These are phyloP conservation scores for Equus quagga DNA, from an alignment of 2,113 vertebrate species.

Conservation along the genomic window DNA sequence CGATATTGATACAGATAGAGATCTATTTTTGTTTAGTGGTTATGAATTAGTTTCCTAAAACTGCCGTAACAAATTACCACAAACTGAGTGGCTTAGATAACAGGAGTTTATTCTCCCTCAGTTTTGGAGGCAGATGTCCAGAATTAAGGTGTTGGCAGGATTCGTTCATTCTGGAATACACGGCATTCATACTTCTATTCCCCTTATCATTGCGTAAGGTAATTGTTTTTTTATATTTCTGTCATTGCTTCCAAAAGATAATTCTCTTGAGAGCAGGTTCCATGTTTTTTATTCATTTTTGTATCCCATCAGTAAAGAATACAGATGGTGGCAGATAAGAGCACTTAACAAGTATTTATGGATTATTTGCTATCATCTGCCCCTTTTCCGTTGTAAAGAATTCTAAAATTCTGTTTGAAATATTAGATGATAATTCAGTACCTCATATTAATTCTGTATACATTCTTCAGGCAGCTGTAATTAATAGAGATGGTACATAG, in stretches of 20 bases:
- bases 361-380: neutral
- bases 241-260: neutral
- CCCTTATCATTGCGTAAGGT: neutral
- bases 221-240: neutral
- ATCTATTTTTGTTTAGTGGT: neutral
- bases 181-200: neutral
- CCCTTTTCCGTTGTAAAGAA: neutral
- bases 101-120: neutral
- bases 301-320: neutral
- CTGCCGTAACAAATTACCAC: neutral
- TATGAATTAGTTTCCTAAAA: neutral
- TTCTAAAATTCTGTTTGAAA: neutral
- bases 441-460: neutral
- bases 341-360: neutral
- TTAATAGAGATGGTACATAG: neutral
- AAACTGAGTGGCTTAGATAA: neutral
- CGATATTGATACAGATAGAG: neutral
- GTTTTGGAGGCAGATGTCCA: neutral
- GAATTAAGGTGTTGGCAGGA: neutral
- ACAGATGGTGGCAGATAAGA: neutral
- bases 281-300: neutral
- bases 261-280: neutral
- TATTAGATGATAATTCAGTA: neutral
- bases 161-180: neutral
- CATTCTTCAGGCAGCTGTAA: neutral